Percentiles rank a stretch among this genome's conserved stretches.
Conservation (phyloP, 1,140 invertebrate genomes). For the Aporrectodea caliginosa region DNA sequence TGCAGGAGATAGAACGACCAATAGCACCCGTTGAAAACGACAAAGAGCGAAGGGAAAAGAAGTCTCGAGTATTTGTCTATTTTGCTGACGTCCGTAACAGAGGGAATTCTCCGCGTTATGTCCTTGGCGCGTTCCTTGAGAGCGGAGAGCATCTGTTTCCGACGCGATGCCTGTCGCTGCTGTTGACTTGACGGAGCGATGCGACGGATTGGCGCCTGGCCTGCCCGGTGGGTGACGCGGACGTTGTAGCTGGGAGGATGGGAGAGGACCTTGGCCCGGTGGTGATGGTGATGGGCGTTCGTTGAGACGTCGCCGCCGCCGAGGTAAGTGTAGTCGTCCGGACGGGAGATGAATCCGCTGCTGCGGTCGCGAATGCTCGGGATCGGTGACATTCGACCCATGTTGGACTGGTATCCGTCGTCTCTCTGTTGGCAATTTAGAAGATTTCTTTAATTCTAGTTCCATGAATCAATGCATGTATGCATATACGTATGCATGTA, state of each 20-base stretch:
- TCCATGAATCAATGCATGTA: not conserved
- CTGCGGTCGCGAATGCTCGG: not conserved
- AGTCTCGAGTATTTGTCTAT: conserved; percentile 95
- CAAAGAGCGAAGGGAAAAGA: conserved; percentile 88
- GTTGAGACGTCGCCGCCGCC: not conserved
- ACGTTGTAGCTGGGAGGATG: no score
- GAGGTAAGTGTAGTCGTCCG: not conserved
- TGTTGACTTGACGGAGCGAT: conserved; percentile 45
- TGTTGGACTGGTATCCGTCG: not conserved
- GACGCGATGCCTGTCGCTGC: conserved; percentile 37
- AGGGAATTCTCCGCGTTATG: conserved; percentile 66
- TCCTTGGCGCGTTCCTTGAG: conserved; percentile 47
- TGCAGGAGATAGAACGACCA: conserved; percentile 78
- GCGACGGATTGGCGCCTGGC: conserved; percentile 13
- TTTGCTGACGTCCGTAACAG: conserved; percentile 92
- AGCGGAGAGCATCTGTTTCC: conserved; percentile 44
- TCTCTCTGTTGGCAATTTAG: not conserved
- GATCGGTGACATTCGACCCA: not conserved
- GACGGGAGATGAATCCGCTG: not conserved
- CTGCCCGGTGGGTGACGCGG: not conserved
- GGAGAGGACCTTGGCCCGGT: no score
- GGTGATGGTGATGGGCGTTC: not conserved
- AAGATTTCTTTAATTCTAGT: not conserved
- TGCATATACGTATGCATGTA: not conserved
- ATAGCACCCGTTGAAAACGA: conserved; percentile 87